Percentiles rank a stretch among this genome's conserved stretches.
phyloP scores from a whole-genome alignment of 2,888 invertebrate species.

The Lucinisca nassula region DNA sequence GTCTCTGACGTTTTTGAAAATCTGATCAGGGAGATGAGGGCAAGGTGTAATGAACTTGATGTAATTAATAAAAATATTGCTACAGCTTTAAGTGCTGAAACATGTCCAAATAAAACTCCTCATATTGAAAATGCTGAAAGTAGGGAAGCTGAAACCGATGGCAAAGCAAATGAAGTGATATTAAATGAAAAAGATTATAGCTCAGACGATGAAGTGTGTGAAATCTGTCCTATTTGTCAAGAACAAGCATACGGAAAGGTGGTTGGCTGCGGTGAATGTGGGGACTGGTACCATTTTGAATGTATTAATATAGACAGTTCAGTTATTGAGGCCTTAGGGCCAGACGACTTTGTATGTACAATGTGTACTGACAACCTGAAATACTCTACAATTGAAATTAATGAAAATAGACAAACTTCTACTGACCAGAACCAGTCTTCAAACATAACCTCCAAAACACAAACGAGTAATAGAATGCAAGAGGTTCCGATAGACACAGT shows the following conservation, averaged over 20 bases:
- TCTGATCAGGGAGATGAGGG: not conserved
- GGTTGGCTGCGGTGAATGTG: not conserved
- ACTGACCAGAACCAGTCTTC: too few relatives aligned
- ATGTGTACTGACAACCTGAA: not conserved
- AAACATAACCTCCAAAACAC: too few relatives aligned
- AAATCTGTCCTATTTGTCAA: not conserved
- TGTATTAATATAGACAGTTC: not conserved
- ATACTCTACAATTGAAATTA: not conserved
- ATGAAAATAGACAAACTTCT: too few relatives aligned
- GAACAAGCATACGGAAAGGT: not conserved
- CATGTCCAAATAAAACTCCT: not conserved
- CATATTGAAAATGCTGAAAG: not conserved
- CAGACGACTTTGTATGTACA: not conserved
- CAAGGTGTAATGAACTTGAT: not conserved
- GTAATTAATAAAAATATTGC: not conserved
- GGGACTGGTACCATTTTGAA: not conserved
- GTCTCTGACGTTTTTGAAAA: not conserved
- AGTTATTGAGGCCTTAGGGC: not conserved
- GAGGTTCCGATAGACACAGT: too few relatives aligned
- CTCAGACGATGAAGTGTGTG: not conserved
- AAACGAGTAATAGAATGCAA: too few relatives aligned
- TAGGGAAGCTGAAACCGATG: not conserved
- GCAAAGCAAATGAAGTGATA: not conserved
- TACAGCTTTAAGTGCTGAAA: not conserved
- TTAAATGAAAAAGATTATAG: not conserved